Conservation (phyloP, 2,888 invertebrate genomes). For the Agelastica alni region DNA sequence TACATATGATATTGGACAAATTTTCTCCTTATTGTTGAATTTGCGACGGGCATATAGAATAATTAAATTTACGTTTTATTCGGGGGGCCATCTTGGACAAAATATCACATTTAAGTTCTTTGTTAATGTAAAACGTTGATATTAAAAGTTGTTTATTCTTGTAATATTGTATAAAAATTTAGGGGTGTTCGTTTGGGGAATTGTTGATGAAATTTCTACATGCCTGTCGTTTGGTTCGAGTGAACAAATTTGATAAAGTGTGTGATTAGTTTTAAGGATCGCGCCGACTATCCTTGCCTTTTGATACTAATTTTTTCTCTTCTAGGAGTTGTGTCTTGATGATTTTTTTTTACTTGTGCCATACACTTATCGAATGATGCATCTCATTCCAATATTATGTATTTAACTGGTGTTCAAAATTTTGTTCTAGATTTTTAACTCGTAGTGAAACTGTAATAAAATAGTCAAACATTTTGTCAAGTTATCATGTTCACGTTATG, state of each 20-base stretch:
- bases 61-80: slow-evolving; percentile 35
- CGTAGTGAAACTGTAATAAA: slow-evolving; percentile 35
- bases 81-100: slow-evolving; percentile 44
- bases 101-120: slow-evolving; percentile 35
- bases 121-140: slow-evolving; percentile 44
- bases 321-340: slow-evolving; percentile 35
- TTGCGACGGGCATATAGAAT: slow-evolving; percentile 49
- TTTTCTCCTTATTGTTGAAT: slow-evolving; percentile 58
- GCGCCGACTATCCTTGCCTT: slow-evolving; percentile 53
- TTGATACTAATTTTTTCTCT: slow-evolving; percentile 30
- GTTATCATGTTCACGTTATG: slow-evolving; percentile 55
- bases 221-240: slow-evolving; percentile 49
- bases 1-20: slow-evolving; percentile 47
- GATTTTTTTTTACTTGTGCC: slow-evolving; percentile 43
- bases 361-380: slow-evolving; percentile 39
- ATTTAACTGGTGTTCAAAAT: slow-evolving; percentile 35
- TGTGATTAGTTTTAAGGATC: slow-evolving; percentile 50
- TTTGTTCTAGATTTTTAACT: slow-evolving; percentile 39
- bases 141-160: slow-evolving; percentile 52
- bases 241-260: slow-evolving; percentile 57
- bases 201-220: slow-evolving; percentile 43
- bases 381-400: slow-evolving; percentile 35
- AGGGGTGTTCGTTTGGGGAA: slow-evolving; percentile 47
- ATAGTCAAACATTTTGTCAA: slow-evolving; percentile 57
- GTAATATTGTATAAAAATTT: slow-evolving; percentile 50